phyloP scores from a whole-genome alignment of 1,140 invertebrate species.

The Nixonia krombeini region DNA sequence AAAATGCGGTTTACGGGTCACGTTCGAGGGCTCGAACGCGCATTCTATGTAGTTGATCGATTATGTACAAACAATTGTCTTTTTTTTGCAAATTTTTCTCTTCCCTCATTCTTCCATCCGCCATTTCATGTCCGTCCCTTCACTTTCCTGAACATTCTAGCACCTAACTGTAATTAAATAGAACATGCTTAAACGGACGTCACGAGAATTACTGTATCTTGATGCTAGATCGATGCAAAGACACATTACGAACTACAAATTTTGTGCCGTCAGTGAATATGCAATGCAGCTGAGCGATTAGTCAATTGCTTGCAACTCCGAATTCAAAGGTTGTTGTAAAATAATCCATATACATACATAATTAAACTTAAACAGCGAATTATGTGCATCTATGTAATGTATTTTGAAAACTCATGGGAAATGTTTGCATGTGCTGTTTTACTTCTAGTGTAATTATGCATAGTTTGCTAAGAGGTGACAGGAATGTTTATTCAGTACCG shows the following conservation, averaged over 20 bases:
- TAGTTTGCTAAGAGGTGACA: slow-evolving; percentile 4
- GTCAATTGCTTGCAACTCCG: no score
- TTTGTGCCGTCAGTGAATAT: no score
- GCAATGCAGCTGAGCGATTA: no score
- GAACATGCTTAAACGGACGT: slow-evolving; percentile 14
- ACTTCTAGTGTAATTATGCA: background rate
- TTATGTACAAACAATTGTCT: slow-evolving; percentile 60
- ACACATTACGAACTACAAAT: no score
- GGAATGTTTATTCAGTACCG: slow-evolving; percentile 65
- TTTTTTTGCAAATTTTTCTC: slow-evolving; percentile 14
- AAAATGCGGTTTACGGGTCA: slow-evolving; percentile 13
- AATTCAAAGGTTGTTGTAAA: no score
- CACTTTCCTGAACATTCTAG: slow-evolving; percentile 46
- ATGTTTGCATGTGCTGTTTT: slow-evolving; percentile 7
- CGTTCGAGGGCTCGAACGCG: slow-evolving; percentile 14
- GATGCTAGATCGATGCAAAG: no score
- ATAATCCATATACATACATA: no score
- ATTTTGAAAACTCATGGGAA: no score
- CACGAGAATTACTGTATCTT: background rate
- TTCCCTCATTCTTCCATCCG: slow-evolving; percentile 45
- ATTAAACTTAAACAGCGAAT: no score
- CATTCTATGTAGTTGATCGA: slow-evolving; percentile 3
- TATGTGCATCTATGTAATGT: no score
- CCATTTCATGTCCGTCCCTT: slow-evolving; percentile 46
- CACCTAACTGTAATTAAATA: slow-evolving; percentile 57